These are phyloP conservation scores for Gulo gulo DNA, from an alignment of 2,113 vertebrate genomes.

Conservation along the genomic window DNA sequence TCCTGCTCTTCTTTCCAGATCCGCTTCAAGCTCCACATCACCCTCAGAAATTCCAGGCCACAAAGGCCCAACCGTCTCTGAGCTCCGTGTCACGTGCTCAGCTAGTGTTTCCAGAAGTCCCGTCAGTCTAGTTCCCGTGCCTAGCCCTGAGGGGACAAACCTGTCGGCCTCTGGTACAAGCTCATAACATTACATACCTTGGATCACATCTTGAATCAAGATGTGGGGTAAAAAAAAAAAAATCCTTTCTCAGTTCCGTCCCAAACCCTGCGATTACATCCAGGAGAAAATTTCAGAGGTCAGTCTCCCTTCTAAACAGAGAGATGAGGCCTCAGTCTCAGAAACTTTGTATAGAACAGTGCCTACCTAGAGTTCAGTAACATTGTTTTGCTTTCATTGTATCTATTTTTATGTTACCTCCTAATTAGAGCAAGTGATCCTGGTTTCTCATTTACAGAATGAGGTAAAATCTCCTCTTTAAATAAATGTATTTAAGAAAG, in stretches of 20 bases:
- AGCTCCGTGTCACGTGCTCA: neutral
- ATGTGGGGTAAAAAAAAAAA: neutral
- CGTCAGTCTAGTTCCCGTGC: neutral
- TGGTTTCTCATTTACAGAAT: conserved; percentile 4
- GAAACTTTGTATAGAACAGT: neutral
- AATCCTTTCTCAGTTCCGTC: neutral
- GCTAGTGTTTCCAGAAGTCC: neutral
- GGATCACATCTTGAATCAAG: neutral
- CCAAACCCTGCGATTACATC: neutral
- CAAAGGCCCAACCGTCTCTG: neutral
- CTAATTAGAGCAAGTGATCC: neutral
- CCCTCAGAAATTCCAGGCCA: neutral
- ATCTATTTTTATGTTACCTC: neutral
- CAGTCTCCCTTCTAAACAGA: neutral
- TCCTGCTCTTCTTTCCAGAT: neutral
- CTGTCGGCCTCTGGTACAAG: neutral
- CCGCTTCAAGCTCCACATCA: neutral
- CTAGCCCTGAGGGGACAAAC: neutral
- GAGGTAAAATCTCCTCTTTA: neutral
- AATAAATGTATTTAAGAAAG: neutral
- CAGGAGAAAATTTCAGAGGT: neutral
- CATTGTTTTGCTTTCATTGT: neutral
- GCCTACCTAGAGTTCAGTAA: neutral
- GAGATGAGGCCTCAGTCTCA: neutral
- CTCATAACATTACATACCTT: too few relatives aligned